A percentile compares a stretch with the other conserved stretches of the same genome.
These are phyloP conservation scores for Molossus alvarezi DNA, from an alignment of 2,797 vertebrate genomes.

Conservation along the genomic window DNA sequence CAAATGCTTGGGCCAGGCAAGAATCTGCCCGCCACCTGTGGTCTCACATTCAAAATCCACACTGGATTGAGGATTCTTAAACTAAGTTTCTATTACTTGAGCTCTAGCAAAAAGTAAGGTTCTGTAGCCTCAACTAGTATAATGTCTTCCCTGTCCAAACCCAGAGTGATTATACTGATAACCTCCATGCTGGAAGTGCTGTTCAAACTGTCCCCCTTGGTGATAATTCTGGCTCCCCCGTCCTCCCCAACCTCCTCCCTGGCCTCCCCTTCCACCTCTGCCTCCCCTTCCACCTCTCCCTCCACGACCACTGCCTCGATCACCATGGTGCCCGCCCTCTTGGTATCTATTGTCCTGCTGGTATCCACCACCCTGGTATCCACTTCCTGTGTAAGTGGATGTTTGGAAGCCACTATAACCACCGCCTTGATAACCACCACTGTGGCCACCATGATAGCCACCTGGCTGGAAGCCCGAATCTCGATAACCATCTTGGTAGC, in stretches of 20 bases:
- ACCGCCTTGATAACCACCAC: constrained; percentile 92
- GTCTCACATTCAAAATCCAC: constrained; percentile 82
- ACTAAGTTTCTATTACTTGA: constrained; percentile 89
- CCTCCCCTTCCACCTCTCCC: constrained; percentile 91
- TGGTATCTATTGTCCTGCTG: constrained; percentile 93
- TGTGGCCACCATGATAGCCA: constrained; percentile 91
- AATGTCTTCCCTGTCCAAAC: constrained; percentile 97
- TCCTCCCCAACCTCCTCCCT: constrained; percentile 95
- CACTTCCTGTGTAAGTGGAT: constrained; percentile 91
- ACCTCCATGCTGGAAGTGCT: constrained; percentile 99
- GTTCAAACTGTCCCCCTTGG: constrained; percentile 99
- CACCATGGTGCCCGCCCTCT: constrained; percentile 92
- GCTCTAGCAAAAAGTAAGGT: constrained; percentile 90
- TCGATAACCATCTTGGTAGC: constrained; percentile 93
- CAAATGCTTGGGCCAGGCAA: constrained; percentile 74
- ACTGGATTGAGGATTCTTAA: constrained; percentile 84
- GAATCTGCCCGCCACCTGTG: constrained; percentile 78
- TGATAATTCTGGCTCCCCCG: constrained; percentile 97
- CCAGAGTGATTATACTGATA: constrained; percentile 98
- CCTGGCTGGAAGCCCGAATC: constrained; percentile 92
- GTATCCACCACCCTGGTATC: constrained; percentile 92
- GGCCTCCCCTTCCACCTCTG: constrained; percentile 90
- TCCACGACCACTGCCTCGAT: constrained; percentile 91
- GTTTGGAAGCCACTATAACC: constrained; percentile 94
- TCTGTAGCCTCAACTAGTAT: constrained; percentile 94